Evolutionary conservation across 2,113 vertebrate species (phyloP).

Genomic region (Phalacrocorax pelagicus): DNA sequence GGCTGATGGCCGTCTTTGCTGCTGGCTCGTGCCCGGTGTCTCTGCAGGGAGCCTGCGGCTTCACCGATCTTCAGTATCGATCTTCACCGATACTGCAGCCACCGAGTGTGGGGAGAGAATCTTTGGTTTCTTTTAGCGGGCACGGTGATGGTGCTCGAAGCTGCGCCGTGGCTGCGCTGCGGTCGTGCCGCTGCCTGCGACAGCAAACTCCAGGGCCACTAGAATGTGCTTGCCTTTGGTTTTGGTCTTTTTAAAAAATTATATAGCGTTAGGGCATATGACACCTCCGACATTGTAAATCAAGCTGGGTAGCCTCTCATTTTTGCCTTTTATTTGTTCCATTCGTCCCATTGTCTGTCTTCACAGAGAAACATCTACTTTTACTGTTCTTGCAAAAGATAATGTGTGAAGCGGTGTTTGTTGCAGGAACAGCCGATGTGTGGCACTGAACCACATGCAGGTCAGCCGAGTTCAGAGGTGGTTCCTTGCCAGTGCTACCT

Average conservation of each 20-base stretch:
- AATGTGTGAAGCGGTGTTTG: not conserved
- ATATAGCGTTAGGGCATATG: not conserved
- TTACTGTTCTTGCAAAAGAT: not conserved
- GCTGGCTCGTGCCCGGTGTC: accelerated
- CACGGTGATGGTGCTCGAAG: accelerated
- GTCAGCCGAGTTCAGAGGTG: not conserved
- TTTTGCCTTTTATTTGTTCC: not conserved
- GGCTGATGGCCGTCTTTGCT: not conserved
- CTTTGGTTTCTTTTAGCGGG: accelerated
- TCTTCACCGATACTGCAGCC: not conserved
- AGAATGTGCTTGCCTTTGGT: accelerated
- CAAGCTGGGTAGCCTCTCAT: not conserved
- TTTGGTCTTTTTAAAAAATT: not conserved
- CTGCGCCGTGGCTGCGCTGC: accelerated
- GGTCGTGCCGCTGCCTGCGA: not conserved
- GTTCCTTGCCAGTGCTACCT: not conserved
- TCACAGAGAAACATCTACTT: not conserved
- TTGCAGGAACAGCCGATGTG: not conserved
- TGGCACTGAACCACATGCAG: not conserved
- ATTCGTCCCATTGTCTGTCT: not conserved
- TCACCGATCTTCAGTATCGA: accelerated
- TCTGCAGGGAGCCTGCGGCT: accelerated
- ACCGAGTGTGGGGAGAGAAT: accelerated
- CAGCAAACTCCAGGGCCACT: not conserved
- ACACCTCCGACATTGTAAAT: not conserved